Base-by-base conservation (phyloP, 2,888 invertebrate species). In the Caenorhabditis uteleia region DNA sequence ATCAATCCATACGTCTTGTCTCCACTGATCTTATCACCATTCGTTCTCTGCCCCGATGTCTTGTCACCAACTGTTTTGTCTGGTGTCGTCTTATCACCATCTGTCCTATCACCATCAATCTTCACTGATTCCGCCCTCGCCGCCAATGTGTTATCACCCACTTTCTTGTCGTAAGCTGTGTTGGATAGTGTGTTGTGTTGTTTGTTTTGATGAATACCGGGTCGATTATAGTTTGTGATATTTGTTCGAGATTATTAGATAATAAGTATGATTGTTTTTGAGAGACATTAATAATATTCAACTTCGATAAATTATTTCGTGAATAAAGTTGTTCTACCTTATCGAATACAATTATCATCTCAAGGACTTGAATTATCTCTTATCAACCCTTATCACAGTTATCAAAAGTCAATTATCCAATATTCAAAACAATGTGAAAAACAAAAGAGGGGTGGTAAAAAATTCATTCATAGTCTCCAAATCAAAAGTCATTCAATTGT, bases 1-100 rank as follows among this genome's bases (percentile, higher is more conserved):
- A 65, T 79, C 55, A 79, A 79, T 45, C 78, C 78, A 5, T 79
- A 79, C 56, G 75, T 78, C 2, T 49, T 79, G 23, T 74, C 75
- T n/a, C 70, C 70, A 3, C 51, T 70, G 33, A 56, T 70, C 33
- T 57, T 70, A 2, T 64, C 62, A 12, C 70, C 70, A 20, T 70
- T 60, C 55, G 71, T 75, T 29, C 56, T 75, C 7, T 72, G 70
- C 33, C 75, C 75, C 2, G 75, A 75, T 46, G 69, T 76, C 23
- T 34, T 76, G 3, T 74, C 74, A 6, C 75, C 73, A 12, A 74
- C 74, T 2, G 58, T 77, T 25, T 56, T 77, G 7, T 75, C 74
- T 20, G 76, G 69, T 18, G 67, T 66, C 39, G 56, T 72, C 6
- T 45, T 72, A 1, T 62, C 60, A 29, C 72, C 72, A 14, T 67